Percentiles rank a stretch among this genome's conserved stretches.
These are phyloP conservation scores for Polia nebulosa DNA, from an alignment of 2,888 invertebrate species.

Conservation along the genomic window DNA sequence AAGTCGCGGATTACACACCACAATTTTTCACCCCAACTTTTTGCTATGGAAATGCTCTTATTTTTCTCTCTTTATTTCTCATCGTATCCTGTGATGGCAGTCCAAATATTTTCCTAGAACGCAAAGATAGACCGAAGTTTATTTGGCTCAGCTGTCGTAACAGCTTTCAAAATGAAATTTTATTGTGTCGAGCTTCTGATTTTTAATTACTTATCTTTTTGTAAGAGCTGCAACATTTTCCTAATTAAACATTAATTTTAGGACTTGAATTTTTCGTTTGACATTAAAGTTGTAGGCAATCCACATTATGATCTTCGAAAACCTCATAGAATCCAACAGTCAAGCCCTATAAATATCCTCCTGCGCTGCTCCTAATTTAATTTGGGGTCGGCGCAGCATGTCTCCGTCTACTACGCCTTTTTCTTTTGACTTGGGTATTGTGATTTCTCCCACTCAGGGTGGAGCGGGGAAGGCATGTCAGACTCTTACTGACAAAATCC, in stretches of 20 bases:
- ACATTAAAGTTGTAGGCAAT: not conserved
- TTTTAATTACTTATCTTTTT: not conserved
- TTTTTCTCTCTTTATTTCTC: not conserved
- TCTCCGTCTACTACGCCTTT: too few species aligned
- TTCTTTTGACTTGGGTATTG: too few species aligned
- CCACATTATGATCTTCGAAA: too few species aligned
- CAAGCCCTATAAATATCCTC: too few species aligned
- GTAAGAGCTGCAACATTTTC: not conserved
- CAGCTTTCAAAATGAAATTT: not conserved
- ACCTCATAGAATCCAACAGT: too few species aligned
- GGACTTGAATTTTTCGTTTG: not conserved
- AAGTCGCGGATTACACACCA: not conserved
- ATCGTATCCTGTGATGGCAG: too few species aligned
- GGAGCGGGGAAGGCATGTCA: too few species aligned
- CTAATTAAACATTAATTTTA: slow-evolving; percentile 1
- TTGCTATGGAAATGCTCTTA: not conserved
- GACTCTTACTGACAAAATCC: too few species aligned
- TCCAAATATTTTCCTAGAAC: not conserved
- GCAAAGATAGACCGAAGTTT: not conserved
- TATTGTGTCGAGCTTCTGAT: not conserved
- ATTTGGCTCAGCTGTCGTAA: not conserved
- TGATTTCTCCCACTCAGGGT: too few species aligned
- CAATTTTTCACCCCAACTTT: not conserved
- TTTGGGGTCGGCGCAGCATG: too few species aligned
- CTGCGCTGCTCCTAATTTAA: too few species aligned